Conservation (phyloP, 2,888 invertebrate genomes). For the Pasiphila rectangulata region DNA sequence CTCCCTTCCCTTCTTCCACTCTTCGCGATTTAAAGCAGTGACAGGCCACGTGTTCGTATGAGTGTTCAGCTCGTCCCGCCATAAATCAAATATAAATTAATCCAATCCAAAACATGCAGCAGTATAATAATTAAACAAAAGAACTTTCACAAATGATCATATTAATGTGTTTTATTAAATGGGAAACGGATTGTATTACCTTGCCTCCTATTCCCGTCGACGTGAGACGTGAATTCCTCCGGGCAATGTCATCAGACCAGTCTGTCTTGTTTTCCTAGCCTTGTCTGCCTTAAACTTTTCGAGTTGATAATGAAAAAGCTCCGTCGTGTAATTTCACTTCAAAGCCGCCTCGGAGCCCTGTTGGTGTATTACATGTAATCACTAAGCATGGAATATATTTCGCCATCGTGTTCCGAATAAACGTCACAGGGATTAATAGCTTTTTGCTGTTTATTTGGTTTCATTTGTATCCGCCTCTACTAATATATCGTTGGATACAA, state of each 20-base stretch:
- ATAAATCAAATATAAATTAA: not conserved
- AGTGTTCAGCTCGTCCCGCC: too few relatives aligned
- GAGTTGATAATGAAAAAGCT: slow-evolving; percentile 75
- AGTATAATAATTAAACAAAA: not conserved
- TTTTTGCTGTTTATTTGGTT: slow-evolving; percentile 25
- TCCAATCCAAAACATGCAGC: not conserved
- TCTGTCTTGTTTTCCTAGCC: slow-evolving; percentile 43
- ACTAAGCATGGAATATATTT: slow-evolving; percentile 57
- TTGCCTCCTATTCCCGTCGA: slow-evolving; percentile 25
- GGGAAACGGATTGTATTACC: slow-evolving; percentile 13
- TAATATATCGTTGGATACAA: slow-evolving; percentile 8
- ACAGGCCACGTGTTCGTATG: too few relatives aligned
- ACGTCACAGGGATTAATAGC: slow-evolving; percentile 29
- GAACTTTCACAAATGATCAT: not conserved
- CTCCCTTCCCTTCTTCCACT: too few relatives aligned
- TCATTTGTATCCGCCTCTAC: slow-evolving; percentile 17
- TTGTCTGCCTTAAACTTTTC: slow-evolving; percentile 64
- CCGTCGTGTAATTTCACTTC: slow-evolving; percentile 64
- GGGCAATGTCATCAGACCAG: slow-evolving; percentile 37
- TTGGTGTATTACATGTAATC: slow-evolving; percentile 69
- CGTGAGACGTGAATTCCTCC: slow-evolving; percentile 31
- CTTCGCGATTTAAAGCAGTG: too few relatives aligned
- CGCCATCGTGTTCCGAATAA: slow-evolving; percentile 35
- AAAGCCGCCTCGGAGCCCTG: slow-evolving; percentile 55
- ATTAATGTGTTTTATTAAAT: slow-evolving; percentile 3